Conservation (phyloP, 2,888 invertebrate species). For the Adineta ricciae region DNA sequence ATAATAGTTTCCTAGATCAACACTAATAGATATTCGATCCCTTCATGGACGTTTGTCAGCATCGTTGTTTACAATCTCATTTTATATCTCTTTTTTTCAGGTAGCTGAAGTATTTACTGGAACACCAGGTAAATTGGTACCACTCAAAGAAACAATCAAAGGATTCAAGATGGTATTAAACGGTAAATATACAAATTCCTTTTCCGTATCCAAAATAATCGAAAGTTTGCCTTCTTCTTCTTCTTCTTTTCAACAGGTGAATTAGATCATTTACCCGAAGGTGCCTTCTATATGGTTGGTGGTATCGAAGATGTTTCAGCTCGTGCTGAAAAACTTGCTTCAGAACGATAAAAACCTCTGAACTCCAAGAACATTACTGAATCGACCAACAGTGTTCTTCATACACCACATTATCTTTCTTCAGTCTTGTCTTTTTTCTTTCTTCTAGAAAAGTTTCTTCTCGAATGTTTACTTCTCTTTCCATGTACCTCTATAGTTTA, state of each 20-base stretch:
- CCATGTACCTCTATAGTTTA: too few species aligned
- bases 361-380: too few species aligned
- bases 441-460: neutral
- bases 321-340: conserved; percentile 69
- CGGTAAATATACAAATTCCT: conserved; percentile 43
- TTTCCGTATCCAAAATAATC: neutral
- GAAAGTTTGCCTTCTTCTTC: too few species aligned
- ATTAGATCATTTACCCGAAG: conserved; percentile 86
- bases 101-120: conserved; percentile 98
- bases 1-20: neutral
- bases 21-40: conserved; percentile 25
- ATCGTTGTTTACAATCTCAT: neutral
- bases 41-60: neutral
- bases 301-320: conserved; percentile 82
- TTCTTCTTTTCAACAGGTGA: conserved; percentile 56
- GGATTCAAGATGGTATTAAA: conserved; percentile 74
- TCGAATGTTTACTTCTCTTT: too few species aligned
- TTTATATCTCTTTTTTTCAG: conserved; percentile 34
- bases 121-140: conserved; percentile 83
- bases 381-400: too few species aligned
- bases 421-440: neutral
- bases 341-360: conserved; percentile 39
- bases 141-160: conserved; percentile 76
- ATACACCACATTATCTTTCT: neutral
- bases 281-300: conserved; percentile 99